Evolutionary conservation across 2,113 vertebrate genomes (phyloP).

Genomic region (Tachysurus vachellii): DNA sequence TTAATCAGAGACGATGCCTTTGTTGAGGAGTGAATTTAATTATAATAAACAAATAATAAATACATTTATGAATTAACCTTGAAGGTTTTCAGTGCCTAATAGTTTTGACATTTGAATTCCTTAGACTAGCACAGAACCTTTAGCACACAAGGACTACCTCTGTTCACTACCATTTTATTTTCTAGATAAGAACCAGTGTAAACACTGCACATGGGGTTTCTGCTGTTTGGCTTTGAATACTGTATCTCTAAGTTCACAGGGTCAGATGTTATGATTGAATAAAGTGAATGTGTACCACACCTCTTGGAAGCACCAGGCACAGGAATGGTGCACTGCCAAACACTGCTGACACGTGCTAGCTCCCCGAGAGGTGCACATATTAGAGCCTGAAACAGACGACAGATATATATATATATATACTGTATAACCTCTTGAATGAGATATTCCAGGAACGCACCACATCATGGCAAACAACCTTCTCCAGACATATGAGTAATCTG

Average conservation of each 20-base stretch:
- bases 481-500: conserved; percentile 1
- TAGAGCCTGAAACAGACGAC: conserved; percentile 75
- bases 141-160: background rate
- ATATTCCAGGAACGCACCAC: background rate
- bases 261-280: background rate
- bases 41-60: no score
- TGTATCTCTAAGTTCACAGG: background rate
- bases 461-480: background rate
- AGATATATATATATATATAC: background rate
- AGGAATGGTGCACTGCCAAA: conserved; percentile 86
- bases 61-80: no score
- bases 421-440: background rate
- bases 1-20: background rate
- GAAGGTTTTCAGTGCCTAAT: background rate
- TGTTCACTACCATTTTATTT: no score
- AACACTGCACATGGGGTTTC: background rate
- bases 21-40: background rate
- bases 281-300: conserved; percentile 67
- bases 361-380: conserved; percentile 89
- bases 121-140: background rate
- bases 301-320: conserved; percentile 91
- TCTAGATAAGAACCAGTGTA: conserved; percentile 30
- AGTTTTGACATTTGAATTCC: background rate
- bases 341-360: conserved; percentile 92
- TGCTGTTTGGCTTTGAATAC: background rate